Conservation (phyloP, 2,113 vertebrate species). For the Anser cygnoides region DNA sequence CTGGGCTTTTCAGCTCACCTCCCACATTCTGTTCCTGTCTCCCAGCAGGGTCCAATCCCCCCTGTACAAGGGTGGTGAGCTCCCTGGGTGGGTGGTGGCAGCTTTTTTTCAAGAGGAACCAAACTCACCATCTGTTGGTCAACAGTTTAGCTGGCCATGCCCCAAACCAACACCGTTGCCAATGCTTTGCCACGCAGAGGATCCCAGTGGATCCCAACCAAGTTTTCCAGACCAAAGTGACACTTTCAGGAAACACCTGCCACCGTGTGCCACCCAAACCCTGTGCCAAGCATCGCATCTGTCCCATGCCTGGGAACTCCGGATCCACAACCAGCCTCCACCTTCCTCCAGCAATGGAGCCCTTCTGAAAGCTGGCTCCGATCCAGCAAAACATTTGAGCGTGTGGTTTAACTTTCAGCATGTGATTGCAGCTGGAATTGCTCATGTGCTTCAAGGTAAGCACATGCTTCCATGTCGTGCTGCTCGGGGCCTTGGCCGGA, state of each 20-base stretch:
- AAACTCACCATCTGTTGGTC: neutral
- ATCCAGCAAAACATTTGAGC: neutral
- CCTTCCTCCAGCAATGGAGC: neutral
- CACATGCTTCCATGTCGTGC: neutral
- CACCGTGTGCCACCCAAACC: neutral
- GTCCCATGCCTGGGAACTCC: neutral
- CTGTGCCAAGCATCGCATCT: neutral
- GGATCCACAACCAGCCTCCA: rapidly evolving
- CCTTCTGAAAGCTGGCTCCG: neutral
- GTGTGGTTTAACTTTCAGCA: neutral
- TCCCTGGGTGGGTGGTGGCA: neutral
- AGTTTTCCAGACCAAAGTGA: neutral
- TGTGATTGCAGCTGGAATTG: neutral
- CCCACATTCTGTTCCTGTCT: neutral
- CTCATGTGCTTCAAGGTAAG: neutral
- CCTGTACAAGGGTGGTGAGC: neutral
- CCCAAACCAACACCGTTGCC: neutral
- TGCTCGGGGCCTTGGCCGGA: neutral
- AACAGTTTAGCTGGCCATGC: neutral
- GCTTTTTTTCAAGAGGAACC: neutral
- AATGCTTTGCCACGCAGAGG: neutral
- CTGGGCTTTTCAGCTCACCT: neutral
- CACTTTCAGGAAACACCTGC: neutral
- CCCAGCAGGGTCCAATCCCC: neutral
- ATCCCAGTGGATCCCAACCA: neutral